Evolutionary conservation across 2,113 vertebrate species (phyloP).

Genomic region (Phodopus roborovskii): DNA sequence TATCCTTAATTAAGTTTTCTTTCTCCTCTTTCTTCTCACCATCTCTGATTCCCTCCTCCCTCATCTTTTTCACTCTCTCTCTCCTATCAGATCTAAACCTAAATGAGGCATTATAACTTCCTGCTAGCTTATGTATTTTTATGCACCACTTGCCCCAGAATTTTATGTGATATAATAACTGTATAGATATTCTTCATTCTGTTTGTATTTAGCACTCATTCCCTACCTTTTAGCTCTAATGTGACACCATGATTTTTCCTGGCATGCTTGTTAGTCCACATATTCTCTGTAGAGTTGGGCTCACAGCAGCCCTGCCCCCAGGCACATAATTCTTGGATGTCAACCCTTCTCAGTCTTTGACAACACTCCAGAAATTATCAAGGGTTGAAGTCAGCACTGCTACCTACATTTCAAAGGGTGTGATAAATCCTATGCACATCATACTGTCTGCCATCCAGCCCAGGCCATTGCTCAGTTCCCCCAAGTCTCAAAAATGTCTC

Average conservation of each 20-base stretch:
- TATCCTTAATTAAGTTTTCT: neutral
- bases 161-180: neutral
- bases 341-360: neutral
- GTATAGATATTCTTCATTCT: neutral
- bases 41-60: neutral
- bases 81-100: neutral
- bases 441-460: fast-evolving
- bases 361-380: neutral
- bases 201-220: neutral
- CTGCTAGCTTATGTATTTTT: neutral
- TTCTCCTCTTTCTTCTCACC: fast-evolving
- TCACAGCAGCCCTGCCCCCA: neutral
- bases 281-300: neutral
- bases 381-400: neutral
- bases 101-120: neutral
- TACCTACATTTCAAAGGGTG: too few species aligned
- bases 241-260: neutral
- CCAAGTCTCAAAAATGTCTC: neutral
- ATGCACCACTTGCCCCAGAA: neutral
- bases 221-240: neutral
- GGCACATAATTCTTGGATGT: neutral
- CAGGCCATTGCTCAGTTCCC: neutral
- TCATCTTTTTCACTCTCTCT: neutral
- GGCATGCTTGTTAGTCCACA: neutral
- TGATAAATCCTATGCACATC: neutral